A percentile compares a stretch with the other conserved stretches of the same genome.
Evolutionary conservation across 1,140 invertebrate genomes (phyloP).

Genomic region (Apis laboriosa): DNA sequence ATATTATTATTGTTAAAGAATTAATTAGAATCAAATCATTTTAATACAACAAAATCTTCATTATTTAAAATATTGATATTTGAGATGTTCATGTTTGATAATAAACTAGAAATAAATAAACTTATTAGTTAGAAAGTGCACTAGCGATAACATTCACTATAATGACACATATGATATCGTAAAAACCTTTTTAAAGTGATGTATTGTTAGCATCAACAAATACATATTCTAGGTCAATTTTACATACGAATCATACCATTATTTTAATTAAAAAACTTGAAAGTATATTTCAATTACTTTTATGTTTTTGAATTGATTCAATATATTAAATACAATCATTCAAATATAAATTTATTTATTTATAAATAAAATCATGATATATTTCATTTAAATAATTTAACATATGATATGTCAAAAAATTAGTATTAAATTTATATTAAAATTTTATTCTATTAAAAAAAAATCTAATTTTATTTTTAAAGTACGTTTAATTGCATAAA

Average conservation of each 20-base stretch:
- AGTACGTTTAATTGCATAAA: no score
- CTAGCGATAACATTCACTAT: conserved; percentile 17
- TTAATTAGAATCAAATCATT: neutral
- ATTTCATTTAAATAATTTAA: neutral
- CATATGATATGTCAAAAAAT: no score
- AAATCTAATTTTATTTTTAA: neutral
- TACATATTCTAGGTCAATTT: conserved; percentile 13
- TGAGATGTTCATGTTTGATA: conserved; percentile 14
- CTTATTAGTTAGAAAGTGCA: conserved; percentile 27
- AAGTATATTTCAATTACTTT: neutral
- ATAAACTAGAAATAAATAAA: conserved; percentile 18
- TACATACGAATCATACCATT: conserved; percentile 4
- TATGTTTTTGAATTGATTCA: neutral
- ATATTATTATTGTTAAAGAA: neutral
- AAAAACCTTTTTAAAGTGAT: conserved; percentile 7
- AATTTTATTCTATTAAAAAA: neutral
- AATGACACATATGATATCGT: conserved; percentile 25
- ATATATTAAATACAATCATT: neutral
- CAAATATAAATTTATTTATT: neutral
- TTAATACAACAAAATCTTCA: neutral
- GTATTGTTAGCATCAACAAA: conserved; percentile 2
- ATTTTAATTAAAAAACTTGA: neutral
- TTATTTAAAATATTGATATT: neutral
- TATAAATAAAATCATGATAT: neutral
- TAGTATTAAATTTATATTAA: no score